Conservation (phyloP, 1,140 invertebrate genomes). For the Maniola jurtina region DNA sequence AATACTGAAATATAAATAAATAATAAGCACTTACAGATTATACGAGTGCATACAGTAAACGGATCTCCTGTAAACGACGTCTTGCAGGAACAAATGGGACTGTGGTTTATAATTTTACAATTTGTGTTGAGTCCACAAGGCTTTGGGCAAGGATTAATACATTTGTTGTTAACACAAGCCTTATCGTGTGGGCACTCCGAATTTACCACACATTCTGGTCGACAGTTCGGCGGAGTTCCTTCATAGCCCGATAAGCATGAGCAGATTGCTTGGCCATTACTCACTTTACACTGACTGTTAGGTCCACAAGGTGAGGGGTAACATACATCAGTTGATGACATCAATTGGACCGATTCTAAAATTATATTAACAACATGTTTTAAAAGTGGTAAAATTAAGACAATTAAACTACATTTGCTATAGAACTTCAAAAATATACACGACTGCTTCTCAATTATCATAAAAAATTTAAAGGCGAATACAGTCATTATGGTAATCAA, state of each 20-base stretch:
- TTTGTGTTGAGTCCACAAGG: slow-evolving; percentile 81
- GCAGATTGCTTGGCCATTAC: slow-evolving; percentile 80
- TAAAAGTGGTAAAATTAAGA: neutral
- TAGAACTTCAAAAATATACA: neutral
- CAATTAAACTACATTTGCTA: neutral
- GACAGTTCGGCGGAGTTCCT: slow-evolving; percentile 80
- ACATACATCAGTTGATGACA: slow-evolving; percentile 77
- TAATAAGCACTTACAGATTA: slow-evolving; percentile 74
- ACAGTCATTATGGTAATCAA: no score
- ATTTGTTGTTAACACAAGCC: slow-evolving; percentile 82
- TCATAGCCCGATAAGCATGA: slow-evolving; percentile 82
- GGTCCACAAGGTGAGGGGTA: slow-evolving; percentile 83
- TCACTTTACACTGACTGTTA: slow-evolving; percentile 81
- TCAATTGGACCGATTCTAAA: slow-evolving; percentile 51
- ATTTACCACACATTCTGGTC: slow-evolving; percentile 82
- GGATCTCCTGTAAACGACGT: slow-evolving; percentile 82
- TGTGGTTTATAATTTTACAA: slow-evolving; percentile 84
- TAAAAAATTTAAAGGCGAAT: no score
- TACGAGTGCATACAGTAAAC: slow-evolving; percentile 80
- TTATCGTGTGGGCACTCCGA: slow-evolving; percentile 81
- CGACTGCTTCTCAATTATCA: no score
- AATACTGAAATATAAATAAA: neutral
- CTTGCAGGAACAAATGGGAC: slow-evolving; percentile 83
- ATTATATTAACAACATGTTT: slow-evolving; percentile 19
- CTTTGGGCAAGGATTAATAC: slow-evolving; percentile 81